Evolutionary conservation across 2,888 invertebrate species (phyloP).

Genomic region (Cinara cedri): DNA sequence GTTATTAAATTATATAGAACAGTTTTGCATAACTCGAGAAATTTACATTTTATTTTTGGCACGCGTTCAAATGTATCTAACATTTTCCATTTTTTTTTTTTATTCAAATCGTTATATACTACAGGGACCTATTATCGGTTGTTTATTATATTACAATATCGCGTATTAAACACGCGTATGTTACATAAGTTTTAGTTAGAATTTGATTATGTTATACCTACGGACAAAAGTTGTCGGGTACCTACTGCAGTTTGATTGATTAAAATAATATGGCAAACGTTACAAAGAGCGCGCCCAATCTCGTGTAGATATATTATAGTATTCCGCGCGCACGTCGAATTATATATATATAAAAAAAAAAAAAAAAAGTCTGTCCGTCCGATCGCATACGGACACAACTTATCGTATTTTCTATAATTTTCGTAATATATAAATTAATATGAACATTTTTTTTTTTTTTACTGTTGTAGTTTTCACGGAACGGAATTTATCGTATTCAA

Average conservation of each 20-base stretch:
- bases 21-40: slow-evolving; percentile 8
- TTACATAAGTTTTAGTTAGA: too few species aligned
- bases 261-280: neutral
- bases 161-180: too few species aligned
- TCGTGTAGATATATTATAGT: neutral
- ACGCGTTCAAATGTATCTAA: neutral
- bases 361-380: neutral
- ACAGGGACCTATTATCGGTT: too few species aligned
- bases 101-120: neutral
- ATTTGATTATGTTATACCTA: too few species aligned
- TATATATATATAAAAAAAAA: too few species aligned
- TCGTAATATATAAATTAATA: neutral
- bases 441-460: too few species aligned
- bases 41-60: slow-evolving; percentile 9
- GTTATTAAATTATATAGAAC: neutral
- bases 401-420: neutral
- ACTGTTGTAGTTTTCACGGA: too few species aligned
- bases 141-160: too few species aligned
- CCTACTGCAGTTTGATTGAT: neutral
- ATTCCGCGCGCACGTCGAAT: neutral
- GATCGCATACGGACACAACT: neutral
- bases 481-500: too few species aligned
- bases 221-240: neutral
- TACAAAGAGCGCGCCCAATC: too few species aligned
- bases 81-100: too few species aligned